Conservation (phyloP, 1,140 invertebrate species). For the Aphis craccivora region DNA sequence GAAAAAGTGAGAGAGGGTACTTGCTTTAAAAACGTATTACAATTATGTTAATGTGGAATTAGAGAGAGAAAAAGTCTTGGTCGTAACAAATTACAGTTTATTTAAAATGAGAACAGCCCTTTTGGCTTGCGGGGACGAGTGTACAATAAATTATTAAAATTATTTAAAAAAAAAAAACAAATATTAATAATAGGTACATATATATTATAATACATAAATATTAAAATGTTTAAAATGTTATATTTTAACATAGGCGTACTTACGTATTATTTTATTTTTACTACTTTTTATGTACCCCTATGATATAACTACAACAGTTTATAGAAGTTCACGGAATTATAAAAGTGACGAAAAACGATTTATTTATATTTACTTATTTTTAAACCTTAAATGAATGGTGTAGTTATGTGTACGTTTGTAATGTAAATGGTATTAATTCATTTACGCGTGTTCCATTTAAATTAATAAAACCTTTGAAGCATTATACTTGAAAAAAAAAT, state of each 20-base stretch:
- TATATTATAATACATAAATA: neutral
- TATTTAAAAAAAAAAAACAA: conserved; percentile 26
- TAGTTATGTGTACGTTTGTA: neutral
- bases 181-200: neutral
- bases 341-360: neutral
- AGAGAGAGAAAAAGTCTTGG: conserved; percentile 53
- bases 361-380: conserved; percentile 1
- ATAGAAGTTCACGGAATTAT: neutral
- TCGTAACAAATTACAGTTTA: conserved; percentile 55
- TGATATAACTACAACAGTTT: neutral
- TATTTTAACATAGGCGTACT: conserved; percentile 9
- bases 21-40: conserved; percentile 57
- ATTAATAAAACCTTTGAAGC: neutral
- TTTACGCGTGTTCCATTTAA: neutral
- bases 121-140: neutral
- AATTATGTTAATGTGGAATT: conserved; percentile 57
- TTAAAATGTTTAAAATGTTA: conserved; percentile 36
- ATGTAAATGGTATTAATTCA: conserved; percentile 16
- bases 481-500: neutral
- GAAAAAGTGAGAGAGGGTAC: neutral
- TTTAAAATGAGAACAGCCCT: conserved; percentile 33
- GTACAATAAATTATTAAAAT: conserved; percentile 53
- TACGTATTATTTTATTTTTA: neutral
- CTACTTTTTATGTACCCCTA: neutral
- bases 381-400: neutral